A percentile compares a stretch with the other conserved stretches of the same genome.
These are phyloP conservation scores for Micronycteris hirsuta DNA, from an alignment of 2,113 vertebrate genomes.

Conservation along the genomic window DNA sequence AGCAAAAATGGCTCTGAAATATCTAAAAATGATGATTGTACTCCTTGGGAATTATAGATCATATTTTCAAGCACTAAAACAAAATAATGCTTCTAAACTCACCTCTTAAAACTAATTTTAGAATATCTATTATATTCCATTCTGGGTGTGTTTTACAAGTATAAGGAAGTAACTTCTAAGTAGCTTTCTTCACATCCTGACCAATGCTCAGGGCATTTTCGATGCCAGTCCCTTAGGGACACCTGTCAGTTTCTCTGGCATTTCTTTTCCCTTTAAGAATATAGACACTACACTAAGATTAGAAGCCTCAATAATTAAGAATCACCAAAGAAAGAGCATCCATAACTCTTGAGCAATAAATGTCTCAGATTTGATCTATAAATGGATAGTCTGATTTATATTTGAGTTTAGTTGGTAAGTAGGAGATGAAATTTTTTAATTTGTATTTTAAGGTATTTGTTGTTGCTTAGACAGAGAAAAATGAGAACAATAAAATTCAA, in stretches of 20 bases:
- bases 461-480: slow-evolving; percentile 15
- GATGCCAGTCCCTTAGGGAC: neutral
- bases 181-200: neutral
- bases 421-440: neutral
- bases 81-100: neutral
- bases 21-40: neutral
- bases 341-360: neutral
- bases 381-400: neutral
- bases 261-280: neutral
- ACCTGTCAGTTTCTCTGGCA: neutral
- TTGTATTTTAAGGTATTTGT: neutral
- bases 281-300: neutral
- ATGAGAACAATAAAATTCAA: neutral
- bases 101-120: neutral
- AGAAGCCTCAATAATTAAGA: neutral
- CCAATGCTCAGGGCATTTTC: neutral
- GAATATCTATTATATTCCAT: neutral
- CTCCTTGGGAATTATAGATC: neutral
- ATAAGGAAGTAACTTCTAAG: neutral
- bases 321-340: neutral
- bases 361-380: neutral
- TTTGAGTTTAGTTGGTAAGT: neutral
- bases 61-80: neutral
- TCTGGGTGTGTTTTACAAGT: neutral
- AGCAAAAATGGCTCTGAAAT: neutral